phyloP scores from a whole-genome alignment of 2,888 invertebrate species.

The Volucella zonaria region DNA sequence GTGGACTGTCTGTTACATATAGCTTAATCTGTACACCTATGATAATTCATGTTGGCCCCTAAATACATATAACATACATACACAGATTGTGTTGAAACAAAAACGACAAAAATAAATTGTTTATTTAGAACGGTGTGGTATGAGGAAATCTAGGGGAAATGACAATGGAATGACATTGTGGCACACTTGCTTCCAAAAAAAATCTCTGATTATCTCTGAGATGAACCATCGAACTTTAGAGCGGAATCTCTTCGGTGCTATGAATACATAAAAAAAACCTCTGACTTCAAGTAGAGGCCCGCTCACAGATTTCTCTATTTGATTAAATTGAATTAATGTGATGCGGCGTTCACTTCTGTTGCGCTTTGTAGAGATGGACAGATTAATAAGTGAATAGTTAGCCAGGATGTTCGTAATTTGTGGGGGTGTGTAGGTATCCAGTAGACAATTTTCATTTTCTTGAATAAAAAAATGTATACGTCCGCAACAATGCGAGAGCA shows the following conservation, averaged over 20 bases:
- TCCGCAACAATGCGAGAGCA: too few relatives aligned
- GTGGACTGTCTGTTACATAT: not conserved
- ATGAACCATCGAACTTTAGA: conserved; percentile 18
- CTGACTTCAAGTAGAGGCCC: not conserved
- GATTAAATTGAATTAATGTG: conserved; percentile 2
- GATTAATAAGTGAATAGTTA: not conserved
- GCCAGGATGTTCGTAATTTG: too few relatives aligned
- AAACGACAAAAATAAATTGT: conserved; percentile 42
- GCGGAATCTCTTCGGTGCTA: conserved; percentile 2
- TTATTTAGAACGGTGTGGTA: conserved; percentile 7
- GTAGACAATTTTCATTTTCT: too few relatives aligned
- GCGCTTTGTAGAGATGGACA: not conserved
- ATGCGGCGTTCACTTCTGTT: not conserved
- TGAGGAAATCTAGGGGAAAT: not conserved
- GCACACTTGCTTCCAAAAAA: not conserved
- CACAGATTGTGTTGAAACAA: too few relatives aligned
- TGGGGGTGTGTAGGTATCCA: too few relatives aligned
- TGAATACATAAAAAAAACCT: not conserved
- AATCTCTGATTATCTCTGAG: conserved; percentile 14
- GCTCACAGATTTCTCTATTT: not conserved
- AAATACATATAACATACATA: too few relatives aligned
- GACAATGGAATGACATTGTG: conserved; percentile 48
- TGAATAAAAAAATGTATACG: too few relatives aligned
- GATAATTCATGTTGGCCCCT: too few relatives aligned
- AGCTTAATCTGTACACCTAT: not conserved